These are phyloP conservation scores for Acipenser transmontanus DNA, from an alignment of 2,797 vertebrate species.

Conservation along the genomic window DNA sequence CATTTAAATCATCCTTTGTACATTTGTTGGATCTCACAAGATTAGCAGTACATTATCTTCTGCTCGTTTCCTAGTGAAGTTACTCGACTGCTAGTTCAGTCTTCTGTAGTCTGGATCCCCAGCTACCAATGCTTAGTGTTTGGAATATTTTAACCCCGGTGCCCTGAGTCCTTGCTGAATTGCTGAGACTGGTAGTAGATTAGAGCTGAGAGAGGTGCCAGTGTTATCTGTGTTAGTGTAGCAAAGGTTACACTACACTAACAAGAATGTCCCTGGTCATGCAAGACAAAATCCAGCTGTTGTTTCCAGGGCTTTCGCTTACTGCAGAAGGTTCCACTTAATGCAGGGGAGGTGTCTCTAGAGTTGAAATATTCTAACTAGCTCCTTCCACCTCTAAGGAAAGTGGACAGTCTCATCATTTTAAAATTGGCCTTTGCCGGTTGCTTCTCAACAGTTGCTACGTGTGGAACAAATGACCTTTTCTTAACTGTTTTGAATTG, in stretches of 20 bases:
- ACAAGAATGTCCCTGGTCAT: conserved; percentile 79
- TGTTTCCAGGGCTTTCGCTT: conserved; percentile 30
- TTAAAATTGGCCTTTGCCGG: conserved; percentile 26
- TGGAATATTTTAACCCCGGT: conserved; percentile 59
- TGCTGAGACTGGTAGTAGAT: conserved; percentile 75
- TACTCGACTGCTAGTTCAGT: conserved; percentile 48
- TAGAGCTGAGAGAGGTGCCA: conserved; percentile 79
- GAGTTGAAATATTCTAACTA: conserved; percentile 50
- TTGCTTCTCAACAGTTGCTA: conserved; percentile 32
- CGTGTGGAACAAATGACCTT: conserved; percentile 59
- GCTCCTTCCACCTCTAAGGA: conserved; percentile 47
- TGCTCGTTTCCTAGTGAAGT: conserved; percentile 26
- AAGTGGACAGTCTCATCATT: conserved; percentile 40
- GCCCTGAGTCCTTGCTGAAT: conserved; percentile 61
- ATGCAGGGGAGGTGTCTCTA: conserved; percentile 44
- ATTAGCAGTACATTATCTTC: conserved; percentile 31
- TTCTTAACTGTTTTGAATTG: conserved; percentile 52
- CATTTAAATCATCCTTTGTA: too few relatives aligned
- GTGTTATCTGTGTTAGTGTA: conserved; percentile 87
- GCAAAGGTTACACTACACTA: conserved; percentile 87
- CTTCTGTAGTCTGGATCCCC: conserved; percentile 56
- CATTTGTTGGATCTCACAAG: conserved; percentile 18
- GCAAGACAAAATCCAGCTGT: conserved; percentile 88
- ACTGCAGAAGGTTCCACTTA: conserved; percentile 60
- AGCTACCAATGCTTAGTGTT: conserved; percentile 49